A percentile compares a stretch with the other conserved stretches of the same genome.
Conservation (phyloP, 2,797 vertebrate species). For the Schizothorax lantsangensis region DNA sequence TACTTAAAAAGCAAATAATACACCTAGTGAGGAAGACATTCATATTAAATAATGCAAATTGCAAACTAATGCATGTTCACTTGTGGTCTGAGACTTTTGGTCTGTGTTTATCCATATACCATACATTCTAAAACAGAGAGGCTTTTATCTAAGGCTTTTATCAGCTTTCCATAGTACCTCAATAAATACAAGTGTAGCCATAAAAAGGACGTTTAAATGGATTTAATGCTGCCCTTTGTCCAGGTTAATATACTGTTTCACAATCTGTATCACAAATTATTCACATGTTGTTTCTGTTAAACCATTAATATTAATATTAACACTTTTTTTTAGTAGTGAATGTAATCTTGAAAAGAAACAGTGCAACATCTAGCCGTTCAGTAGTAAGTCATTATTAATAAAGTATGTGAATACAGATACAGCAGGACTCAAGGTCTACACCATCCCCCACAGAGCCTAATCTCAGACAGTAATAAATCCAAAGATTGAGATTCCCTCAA, state of each 20-base stretch:
- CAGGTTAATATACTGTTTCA: not conserved
- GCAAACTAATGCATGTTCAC: conserved; percentile 1
- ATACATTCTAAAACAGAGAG: not conserved
- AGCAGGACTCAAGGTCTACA: conserved; percentile 8
- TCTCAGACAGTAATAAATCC: conserved; percentile 30
- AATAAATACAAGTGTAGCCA: conserved; percentile 4
- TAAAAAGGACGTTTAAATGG: not conserved
- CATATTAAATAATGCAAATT: not conserved
- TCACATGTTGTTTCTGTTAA: not conserved
- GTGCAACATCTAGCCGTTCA: not conserved
- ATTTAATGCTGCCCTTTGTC: not conserved
- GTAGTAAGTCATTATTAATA: not conserved
- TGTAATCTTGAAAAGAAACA: not conserved
- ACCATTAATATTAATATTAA: not conserved
- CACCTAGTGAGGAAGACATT: not conserved
- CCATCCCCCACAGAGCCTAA: not conserved
- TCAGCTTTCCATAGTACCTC: not conserved
- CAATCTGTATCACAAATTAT: not conserved
- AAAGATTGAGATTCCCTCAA: conserved; percentile 8
- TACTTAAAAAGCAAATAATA: not conserved
- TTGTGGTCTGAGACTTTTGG: not conserved
- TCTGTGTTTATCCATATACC: not conserved
- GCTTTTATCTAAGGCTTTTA: conserved; percentile 4
- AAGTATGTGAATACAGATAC: conserved; percentile 21
- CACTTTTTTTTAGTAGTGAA: not conserved